phyloP scores from a whole-genome alignment of 2,113 vertebrate species.

The Chascanopsetta lugubris region DNA sequence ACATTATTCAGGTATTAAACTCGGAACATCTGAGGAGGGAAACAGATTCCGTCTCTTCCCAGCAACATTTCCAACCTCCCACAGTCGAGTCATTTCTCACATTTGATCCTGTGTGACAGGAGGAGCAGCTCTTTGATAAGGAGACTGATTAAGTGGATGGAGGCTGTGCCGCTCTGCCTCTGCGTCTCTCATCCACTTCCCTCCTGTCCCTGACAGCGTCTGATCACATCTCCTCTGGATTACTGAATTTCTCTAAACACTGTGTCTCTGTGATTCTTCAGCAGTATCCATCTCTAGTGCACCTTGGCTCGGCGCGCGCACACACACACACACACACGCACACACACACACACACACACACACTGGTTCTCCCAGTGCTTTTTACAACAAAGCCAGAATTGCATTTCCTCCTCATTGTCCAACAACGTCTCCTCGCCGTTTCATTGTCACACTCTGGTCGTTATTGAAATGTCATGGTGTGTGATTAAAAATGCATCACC shows the following conservation, averaged over 20 bases:
- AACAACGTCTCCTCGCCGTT: constrained; percentile 31
- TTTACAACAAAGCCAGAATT: constrained; percentile 4
- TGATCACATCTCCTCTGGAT: constrained; percentile 4
- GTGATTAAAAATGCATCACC: constrained; percentile 55
- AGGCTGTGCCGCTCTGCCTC: background rate
- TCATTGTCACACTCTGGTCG: constrained; percentile 34
- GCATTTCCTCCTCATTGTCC: constrained; percentile 33
- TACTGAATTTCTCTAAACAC: constrained; percentile 6
- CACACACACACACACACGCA: constrained; percentile 15
- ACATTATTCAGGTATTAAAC: background rate
- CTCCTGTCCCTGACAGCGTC: background rate
- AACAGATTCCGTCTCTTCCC: background rate
- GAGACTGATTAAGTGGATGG: constrained; percentile 27
- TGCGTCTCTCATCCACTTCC: background rate
- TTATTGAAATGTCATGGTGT: constrained; percentile 47
- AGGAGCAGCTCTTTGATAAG: constrained; percentile 1
- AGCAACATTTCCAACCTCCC: background rate
- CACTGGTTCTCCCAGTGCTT: constrained; percentile 11
- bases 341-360: constrained; percentile 9
- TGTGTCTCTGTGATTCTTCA: constrained; percentile 6
- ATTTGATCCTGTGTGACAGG: background rate
- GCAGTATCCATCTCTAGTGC: background rate
- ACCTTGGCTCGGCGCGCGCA: background rate
- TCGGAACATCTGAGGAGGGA: background rate
- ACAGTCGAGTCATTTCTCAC: background rate